phyloP scores from a whole-genome alignment of 1,140 invertebrate genomes.

The Dendrolimus kikuchii region DNA sequence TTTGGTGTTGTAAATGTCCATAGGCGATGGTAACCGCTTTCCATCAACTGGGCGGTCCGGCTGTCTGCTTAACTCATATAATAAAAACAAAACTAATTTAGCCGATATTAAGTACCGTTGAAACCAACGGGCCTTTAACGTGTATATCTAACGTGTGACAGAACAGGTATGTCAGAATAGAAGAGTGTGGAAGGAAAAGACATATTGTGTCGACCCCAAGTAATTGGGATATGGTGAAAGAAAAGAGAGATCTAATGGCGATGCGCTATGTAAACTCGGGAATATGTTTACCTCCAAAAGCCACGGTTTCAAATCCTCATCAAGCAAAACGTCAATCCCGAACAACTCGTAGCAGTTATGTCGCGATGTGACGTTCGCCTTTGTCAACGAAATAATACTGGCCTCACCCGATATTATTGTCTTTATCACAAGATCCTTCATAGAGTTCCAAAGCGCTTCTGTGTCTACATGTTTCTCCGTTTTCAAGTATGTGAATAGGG shows the following conservation, averaged over 20 bases:
- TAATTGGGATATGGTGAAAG: too few species aligned
- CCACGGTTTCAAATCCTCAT: slow-evolving; percentile 92
- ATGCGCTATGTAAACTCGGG: slow-evolving; percentile 93
- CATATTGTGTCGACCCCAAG: too few species aligned
- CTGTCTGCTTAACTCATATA: too few species aligned
- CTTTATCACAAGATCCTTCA: slow-evolving; percentile 86
- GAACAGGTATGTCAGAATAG: too few species aligned
- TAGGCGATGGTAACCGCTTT: too few species aligned
- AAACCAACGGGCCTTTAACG: slow-evolving; percentile 93
- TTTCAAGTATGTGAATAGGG: slow-evolving; percentile 73
- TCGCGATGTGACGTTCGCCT: slow-evolving; percentile 79
- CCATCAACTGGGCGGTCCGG: too few species aligned
- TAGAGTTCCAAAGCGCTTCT: slow-evolving; percentile 82
- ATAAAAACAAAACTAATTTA: too few species aligned
- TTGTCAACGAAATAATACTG: slow-evolving; percentile 79
- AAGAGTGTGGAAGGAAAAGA: too few species aligned
- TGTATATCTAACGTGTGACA: too few species aligned
- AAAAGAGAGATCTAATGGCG: too few species aligned
- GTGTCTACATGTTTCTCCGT: slow-evolving; percentile 80
- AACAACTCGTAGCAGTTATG: slow-evolving; percentile 88
- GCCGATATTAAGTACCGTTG: slow-evolving; percentile 93
- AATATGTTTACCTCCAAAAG: slow-evolving; percentile 97
- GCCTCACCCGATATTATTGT: slow-evolving; percentile 87
- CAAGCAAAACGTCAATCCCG: slow-evolving; percentile 88
- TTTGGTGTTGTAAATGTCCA: too few species aligned